Conservation (phyloP, 1,140 invertebrate genomes). For the Vanessa atalanta region DNA sequence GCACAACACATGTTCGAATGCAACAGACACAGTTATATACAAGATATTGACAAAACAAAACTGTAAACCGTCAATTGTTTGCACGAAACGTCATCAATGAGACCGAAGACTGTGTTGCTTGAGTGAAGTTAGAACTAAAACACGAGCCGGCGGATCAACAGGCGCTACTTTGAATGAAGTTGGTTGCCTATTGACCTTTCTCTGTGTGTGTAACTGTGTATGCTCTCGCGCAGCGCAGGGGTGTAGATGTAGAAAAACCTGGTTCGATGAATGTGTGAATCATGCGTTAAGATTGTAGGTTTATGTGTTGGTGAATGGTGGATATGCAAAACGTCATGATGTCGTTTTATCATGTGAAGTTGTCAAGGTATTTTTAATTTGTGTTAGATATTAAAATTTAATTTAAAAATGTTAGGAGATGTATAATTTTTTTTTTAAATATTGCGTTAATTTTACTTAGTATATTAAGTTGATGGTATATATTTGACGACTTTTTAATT, state of each 20-base stretch:
- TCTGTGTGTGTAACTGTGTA: conserved; percentile 49
- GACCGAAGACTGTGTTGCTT: conserved; percentile 51
- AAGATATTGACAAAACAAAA: conserved; percentile 72
- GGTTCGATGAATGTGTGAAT: conserved; percentile 55
- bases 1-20: conserved; percentile 39
- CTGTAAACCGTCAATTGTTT: conserved; percentile 59
- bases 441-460: too few species aligned
- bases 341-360: not conserved
- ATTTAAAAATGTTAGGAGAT: too few species aligned
- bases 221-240: conserved; percentile 56
- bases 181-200: conserved; percentile 54
- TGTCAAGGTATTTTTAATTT: not conserved
- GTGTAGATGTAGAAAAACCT: conserved; percentile 57
- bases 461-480: too few species aligned
- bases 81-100: conserved; percentile 66
- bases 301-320: not conserved
- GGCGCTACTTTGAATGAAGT: conserved; percentile 67
- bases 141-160: conserved; percentile 43
- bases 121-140: conserved; percentile 61
- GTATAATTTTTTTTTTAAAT: too few species aligned
- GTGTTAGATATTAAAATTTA: too few species aligned
- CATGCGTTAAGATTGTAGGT: conserved; percentile 34
- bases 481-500: too few species aligned
- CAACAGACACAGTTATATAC: conserved; percentile 44
- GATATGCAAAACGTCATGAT: not conserved